Evolutionary conservation across 2,113 vertebrate genomes (phyloP).

Genomic region (Pimephales promelas): DNA sequence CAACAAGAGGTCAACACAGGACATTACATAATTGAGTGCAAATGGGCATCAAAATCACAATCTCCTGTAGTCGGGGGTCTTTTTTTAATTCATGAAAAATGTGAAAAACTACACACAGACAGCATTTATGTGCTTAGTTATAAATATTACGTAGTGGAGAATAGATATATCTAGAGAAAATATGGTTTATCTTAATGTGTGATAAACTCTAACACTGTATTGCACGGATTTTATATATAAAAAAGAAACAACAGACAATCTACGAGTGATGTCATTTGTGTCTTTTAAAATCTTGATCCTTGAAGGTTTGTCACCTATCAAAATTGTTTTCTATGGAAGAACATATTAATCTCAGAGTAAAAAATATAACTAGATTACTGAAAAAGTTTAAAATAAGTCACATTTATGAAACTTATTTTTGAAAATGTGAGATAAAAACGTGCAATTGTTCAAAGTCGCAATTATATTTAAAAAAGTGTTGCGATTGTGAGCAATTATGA

Average conservation of each 20-base stretch:
- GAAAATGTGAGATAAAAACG: neutral
- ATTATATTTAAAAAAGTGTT: too few species aligned
- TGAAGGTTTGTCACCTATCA: neutral
- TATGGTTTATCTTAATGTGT: conserved; percentile 82
- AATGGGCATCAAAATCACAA: conserved; percentile 64
- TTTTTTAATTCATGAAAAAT: conserved; percentile 57
- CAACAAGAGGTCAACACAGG: conserved; percentile 51
- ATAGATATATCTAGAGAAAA: conserved; percentile 71
- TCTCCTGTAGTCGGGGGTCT: conserved; percentile 58
- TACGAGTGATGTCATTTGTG: conserved; percentile 70
- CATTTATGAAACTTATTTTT: neutral
- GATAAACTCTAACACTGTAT: conserved; percentile 82
- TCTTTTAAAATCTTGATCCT: conserved; percentile 34
- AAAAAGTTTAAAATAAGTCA: neutral
- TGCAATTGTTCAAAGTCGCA: too few species aligned
- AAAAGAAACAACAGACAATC: conserved; percentile 68
- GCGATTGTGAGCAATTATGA: too few species aligned
- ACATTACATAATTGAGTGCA: conserved; percentile 63
- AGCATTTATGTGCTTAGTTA: conserved; percentile 78
- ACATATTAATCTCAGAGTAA: neutral
- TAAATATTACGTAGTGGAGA: conserved; percentile 79
- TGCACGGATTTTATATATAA: conserved; percentile 82
- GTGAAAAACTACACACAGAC: conserved; percentile 73
- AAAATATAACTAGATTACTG: neutral
- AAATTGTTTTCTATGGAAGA: neutral